phyloP scores from a whole-genome alignment of 2,113 vertebrate genomes.

The Taurulus bubalis region DNA sequence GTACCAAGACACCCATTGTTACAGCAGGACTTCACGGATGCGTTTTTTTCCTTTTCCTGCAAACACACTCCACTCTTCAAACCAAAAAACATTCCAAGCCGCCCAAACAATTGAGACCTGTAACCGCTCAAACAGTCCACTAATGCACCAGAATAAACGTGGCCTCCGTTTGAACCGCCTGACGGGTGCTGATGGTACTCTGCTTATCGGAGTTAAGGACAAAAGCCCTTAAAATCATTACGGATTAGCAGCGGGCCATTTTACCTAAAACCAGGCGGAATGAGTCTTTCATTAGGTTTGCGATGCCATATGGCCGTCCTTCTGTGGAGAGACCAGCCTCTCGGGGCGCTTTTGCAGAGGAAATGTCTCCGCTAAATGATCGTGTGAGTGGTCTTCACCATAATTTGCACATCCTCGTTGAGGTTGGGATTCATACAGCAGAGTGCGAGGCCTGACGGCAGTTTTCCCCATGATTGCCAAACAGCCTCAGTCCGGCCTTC shows the following conservation, averaged over 20 bases:
- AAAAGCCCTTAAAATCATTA: slow-evolving; percentile 64
- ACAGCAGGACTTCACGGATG: neutral
- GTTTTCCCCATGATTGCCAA: too few species aligned
- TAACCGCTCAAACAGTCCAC: neutral
- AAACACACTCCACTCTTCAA: slow-evolving; percentile 15
- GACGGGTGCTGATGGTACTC: slow-evolving; percentile 21
- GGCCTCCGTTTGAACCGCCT: slow-evolving; percentile 40
- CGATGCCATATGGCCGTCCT: slow-evolving; percentile 34
- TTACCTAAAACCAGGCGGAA: slow-evolving; percentile 25
- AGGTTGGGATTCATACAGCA: too few species aligned
- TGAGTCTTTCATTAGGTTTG: slow-evolving; percentile 30
- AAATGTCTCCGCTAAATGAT: neutral
- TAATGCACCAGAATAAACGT: slow-evolving; percentile 25
- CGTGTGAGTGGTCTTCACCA: neutral
- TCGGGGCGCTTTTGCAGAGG: neutral
- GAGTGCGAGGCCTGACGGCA: too few species aligned
- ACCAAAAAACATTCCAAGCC: slow-evolving; percentile 21
- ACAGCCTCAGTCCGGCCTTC: slow-evolving; percentile 16
- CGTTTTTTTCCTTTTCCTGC: slow-evolving; percentile 17
- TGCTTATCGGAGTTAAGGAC: slow-evolving; percentile 35
- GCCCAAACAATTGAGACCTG: slow-evolving; percentile 12
- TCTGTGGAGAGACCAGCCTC: neutral
- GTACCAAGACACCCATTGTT: neutral
- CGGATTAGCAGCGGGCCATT: slow-evolving; percentile 52
- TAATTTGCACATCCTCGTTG: too few species aligned